A percentile compares a stretch with the other conserved stretches of the same genome.
Evolutionary conservation across 1,140 invertebrate species (phyloP).

Genomic region (Heliconius congener): DNA sequence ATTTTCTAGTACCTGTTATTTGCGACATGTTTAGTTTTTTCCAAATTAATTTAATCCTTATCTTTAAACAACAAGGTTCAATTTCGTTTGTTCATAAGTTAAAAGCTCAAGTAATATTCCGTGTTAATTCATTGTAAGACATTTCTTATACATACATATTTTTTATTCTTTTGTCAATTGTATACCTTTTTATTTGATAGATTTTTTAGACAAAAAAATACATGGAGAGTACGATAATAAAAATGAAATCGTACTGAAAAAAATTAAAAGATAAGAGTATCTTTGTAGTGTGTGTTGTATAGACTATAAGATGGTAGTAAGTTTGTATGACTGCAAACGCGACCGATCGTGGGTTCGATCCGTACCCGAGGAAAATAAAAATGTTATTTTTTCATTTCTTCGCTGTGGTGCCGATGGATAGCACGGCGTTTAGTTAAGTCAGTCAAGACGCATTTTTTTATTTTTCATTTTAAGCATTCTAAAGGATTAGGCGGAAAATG

Average conservation of each 20-base stretch:
- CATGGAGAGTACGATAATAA: background rate
- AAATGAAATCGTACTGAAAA: background rate
- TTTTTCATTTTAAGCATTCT: too few relatives aligned
- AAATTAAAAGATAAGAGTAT: background rate
- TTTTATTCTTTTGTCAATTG: background rate
- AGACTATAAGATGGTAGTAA: too few relatives aligned
- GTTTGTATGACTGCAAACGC: too few relatives aligned
- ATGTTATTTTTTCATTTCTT: too few relatives aligned
- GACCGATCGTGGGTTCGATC: too few relatives aligned
- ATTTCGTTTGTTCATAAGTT: background rate
- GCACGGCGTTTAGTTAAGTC: too few relatives aligned
- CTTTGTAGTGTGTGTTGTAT: too few relatives aligned
- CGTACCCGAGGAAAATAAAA: too few relatives aligned
- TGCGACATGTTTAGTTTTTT: background rate
- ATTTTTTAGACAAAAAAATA: background rate
- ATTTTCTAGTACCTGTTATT: background rate
- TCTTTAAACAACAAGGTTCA: background rate
- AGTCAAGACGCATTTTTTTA: too few relatives aligned
- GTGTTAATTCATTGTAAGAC: conserved; percentile 16
- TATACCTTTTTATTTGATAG: background rate
- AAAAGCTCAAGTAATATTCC: conserved; percentile 2
- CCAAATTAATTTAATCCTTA: background rate
- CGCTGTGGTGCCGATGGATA: too few relatives aligned
- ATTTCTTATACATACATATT: background rate
- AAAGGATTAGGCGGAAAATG: too few relatives aligned